These are phyloP conservation scores for Aotus griseimembra DNA, from an alignment of 2,797 vertebrate species.

Conservation along the genomic window DNA sequence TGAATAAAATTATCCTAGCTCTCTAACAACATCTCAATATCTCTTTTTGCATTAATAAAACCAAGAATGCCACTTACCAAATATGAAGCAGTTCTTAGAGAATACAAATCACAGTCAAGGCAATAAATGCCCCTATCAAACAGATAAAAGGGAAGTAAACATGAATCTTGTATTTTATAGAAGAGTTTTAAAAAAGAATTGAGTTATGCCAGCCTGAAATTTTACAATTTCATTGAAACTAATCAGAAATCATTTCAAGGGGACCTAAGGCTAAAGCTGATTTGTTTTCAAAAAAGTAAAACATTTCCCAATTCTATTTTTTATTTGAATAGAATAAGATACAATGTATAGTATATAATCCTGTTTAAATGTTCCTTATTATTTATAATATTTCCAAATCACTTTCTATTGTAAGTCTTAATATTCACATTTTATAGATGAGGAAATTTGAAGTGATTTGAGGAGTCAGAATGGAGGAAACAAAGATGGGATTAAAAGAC, in stretches of 20 bases:
- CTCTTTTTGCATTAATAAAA: background rate
- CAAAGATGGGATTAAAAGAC: slow-evolving; percentile 30
- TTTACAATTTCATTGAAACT: slow-evolving; percentile 49
- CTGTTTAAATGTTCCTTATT: slow-evolving; percentile 48
- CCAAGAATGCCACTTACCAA: background rate
- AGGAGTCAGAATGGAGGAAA: background rate
- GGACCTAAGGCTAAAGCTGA: background rate
- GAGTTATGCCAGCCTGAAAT: background rate
- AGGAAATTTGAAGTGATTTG: slow-evolving; percentile 25
- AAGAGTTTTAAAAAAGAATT: slow-evolving; percentile 35
- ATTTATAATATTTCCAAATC: slow-evolving; percentile 35
- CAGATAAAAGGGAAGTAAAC: slow-evolving; percentile 1
- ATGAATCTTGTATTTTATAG: slow-evolving; percentile 29
- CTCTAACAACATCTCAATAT: background rate
- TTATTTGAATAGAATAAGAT: background rate
- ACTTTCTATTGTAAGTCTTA: slow-evolving; percentile 48
- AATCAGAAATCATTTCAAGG: slow-evolving; percentile 38
- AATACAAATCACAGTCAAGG: background rate
- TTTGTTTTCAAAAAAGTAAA: slow-evolving; percentile 38
- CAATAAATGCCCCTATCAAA: background rate
- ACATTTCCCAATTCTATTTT: slow-evolving; percentile 51
- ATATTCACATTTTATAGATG: slow-evolving; percentile 26
- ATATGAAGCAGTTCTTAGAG: background rate
- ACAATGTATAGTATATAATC: background rate
- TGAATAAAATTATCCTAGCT: slow-evolving; percentile 68